A percentile compares a stretch with the other conserved stretches of the same genome.
These are phyloP conservation scores for Yasuhikotakia modesta DNA, from an alignment of 2,797 vertebrate species.

Conservation along the genomic window DNA sequence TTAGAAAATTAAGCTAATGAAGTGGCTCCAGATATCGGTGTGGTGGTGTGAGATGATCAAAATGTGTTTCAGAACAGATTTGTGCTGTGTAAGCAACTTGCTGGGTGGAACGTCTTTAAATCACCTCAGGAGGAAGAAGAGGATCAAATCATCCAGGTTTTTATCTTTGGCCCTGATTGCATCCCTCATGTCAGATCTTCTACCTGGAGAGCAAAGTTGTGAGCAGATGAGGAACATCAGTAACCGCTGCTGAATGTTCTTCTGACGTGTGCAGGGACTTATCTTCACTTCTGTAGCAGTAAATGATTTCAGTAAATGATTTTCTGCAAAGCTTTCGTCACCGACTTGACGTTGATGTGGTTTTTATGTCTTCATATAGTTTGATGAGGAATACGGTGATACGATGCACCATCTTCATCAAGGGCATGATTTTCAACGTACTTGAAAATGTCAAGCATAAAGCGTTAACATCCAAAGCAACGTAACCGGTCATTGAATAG, in stretches of 20 bases:
- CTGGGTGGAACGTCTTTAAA: constrained; percentile 19
- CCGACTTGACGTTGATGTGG: constrained; percentile 18
- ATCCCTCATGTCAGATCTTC: constrained; percentile 11
- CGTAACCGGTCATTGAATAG: constrained; percentile 15
- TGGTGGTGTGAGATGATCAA: constrained; percentile 71
- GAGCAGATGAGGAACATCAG: neutral
- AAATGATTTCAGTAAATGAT: constrained; percentile 26
- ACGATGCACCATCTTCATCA: constrained; percentile 20
- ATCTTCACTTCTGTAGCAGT: constrained; percentile 26
- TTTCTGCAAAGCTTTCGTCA: constrained; percentile 11
- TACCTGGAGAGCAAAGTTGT: neutral
- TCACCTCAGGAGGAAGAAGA: constrained; percentile 15
- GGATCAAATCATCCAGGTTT: constrained; percentile 23
- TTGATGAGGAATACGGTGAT: constrained; percentile 9
- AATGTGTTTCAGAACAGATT: constrained; percentile 51
- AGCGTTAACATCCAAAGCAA: constrained; percentile 29
- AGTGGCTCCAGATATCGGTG: constrained; percentile 56
- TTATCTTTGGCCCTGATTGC: constrained; percentile 25
- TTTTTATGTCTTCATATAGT: neutral
- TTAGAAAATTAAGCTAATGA: constrained; percentile 76
- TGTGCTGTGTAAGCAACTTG: constrained; percentile 58
- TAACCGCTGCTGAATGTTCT: constrained; percentile 10
- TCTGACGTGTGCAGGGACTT: neutral
- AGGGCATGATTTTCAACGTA: constrained; percentile 5
- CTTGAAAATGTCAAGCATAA: constrained; percentile 23